Conservation (phyloP, 1,140 invertebrate genomes). For the Helicorthomorpha holstii region DNA sequence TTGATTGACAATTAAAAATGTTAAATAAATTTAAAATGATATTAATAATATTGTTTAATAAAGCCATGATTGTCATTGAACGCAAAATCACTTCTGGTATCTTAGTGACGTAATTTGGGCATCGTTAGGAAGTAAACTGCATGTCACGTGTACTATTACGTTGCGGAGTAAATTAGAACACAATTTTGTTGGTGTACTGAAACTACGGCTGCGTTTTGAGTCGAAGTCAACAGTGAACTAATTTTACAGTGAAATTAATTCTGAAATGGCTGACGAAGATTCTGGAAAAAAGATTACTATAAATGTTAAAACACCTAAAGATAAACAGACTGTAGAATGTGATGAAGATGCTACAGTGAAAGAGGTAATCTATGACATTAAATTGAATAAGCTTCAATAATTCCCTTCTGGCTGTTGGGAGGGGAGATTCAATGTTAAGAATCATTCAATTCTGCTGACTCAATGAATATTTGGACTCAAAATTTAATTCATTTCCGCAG, state of each 20-base stretch:
- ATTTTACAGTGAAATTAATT: not conserved
- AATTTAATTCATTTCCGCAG: not conserved
- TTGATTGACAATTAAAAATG: too few relatives aligned
- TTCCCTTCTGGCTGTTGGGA: conserved; percentile 3
- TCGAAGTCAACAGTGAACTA: not conserved
- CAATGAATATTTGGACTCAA: not conserved
- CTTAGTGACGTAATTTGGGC: too few relatives aligned
- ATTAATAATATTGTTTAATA: too few relatives aligned
- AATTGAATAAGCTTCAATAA: not conserved
- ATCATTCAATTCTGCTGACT: conserved; percentile 7
- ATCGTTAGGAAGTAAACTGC: too few relatives aligned
- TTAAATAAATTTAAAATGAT: too few relatives aligned
- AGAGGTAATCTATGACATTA: conserved; percentile 44
- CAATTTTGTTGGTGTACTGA: too few relatives aligned
- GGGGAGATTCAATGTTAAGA: not conserved
- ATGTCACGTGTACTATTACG: too few relatives aligned
- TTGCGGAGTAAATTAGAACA: not conserved
- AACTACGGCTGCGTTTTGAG: not conserved
- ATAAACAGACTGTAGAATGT: conserved; percentile 75
- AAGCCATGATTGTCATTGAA: too few relatives aligned
- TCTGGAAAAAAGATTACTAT: conserved; percentile 44
- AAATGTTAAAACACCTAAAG: conserved; percentile 90
- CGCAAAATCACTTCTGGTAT: too few relatives aligned
- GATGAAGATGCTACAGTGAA: conserved; percentile 70
- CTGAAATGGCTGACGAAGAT: conserved; percentile 22